These are phyloP conservation scores for Aphyosemion australe DNA, from an alignment of 2,113 vertebrate genomes.

Conservation along the genomic window DNA sequence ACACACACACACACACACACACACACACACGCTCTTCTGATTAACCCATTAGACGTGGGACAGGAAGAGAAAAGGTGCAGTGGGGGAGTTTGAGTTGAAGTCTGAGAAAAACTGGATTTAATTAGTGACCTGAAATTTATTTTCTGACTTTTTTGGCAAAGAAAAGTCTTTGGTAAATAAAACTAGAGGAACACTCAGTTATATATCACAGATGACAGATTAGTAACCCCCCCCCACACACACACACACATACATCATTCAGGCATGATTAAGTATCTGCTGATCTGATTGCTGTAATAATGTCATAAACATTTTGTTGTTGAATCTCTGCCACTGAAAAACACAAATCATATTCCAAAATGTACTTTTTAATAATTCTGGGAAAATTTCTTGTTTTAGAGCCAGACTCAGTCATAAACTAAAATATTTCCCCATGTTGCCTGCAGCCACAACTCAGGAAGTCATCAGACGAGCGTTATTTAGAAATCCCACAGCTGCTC, in stretches of 20 bases:
- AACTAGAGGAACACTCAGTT: constrained; percentile 26
- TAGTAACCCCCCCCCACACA: not conserved
- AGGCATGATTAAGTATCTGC: too few relatives aligned
- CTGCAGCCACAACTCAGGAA: not conserved
- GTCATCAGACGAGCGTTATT: constrained; percentile 35
- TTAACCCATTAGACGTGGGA: constrained; percentile 18
- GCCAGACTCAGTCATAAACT: not conserved
- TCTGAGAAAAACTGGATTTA: constrained; percentile 30
- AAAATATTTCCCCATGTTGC: not conserved
- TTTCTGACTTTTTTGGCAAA: constrained; percentile 28
- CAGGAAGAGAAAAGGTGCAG: constrained; percentile 40
- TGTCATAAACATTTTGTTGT: not conserved
- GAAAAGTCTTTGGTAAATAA: constrained; percentile 48
- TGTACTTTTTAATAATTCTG: not conserved
- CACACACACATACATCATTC: too few relatives aligned
- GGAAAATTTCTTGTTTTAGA: not conserved
- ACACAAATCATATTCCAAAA: not conserved
- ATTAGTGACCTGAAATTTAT: constrained; percentile 58
- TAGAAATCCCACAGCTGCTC: constrained; percentile 44
- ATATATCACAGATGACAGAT: not conserved
- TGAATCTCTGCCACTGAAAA: not conserved
- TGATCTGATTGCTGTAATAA: not conserved
- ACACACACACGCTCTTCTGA: constrained; percentile 1
- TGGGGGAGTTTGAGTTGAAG: constrained; percentile 27
- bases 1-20: not conserved